A percentile compares a stretch with the other conserved stretches of the same genome.
phyloP scores from a whole-genome alignment of 2,797 vertebrate genomes.

The Melanotaenia maccullochi region DNA sequence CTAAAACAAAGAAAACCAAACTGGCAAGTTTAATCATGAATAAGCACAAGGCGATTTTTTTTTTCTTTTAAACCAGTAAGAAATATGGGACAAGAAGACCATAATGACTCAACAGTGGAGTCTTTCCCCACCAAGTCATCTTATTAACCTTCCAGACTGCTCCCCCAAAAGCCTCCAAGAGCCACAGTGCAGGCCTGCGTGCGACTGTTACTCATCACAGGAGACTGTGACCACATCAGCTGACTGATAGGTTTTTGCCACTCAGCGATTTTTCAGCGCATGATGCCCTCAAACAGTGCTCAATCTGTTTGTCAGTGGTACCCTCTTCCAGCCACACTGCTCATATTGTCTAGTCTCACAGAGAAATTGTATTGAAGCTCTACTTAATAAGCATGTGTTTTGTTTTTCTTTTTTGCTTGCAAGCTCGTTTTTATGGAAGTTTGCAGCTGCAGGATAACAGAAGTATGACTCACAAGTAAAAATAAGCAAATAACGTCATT shows the following conservation, averaged over 20 bases:
- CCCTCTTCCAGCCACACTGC: constrained; percentile 47
- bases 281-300: constrained; percentile 70
- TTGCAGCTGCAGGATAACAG: constrained; percentile 52
- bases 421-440: constrained; percentile 34
- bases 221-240: constrained; percentile 69
- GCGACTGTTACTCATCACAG: constrained; percentile 57
- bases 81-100: background rate
- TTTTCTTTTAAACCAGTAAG: background rate
- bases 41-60: background rate
- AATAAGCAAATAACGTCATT: constrained; percentile 45
- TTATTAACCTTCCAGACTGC: constrained; percentile 19
- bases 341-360: constrained; percentile 53
- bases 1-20: background rate
- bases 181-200: constrained; percentile 24
- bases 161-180: constrained; percentile 25
- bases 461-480: constrained; percentile 50
- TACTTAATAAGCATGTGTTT: constrained; percentile 17
- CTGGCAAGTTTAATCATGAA: background rate
- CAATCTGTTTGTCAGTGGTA: constrained; percentile 62
- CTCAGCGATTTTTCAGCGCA: constrained; percentile 68
- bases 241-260: constrained; percentile 74
- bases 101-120: constrained; percentile 14
- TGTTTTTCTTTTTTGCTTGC: constrained; percentile 23
- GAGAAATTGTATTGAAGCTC: constrained; percentile 15
- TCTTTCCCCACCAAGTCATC: constrained; percentile 14